Conservation (phyloP, 2,797 vertebrate species). For the Sebastolobus altivelis region DNA sequence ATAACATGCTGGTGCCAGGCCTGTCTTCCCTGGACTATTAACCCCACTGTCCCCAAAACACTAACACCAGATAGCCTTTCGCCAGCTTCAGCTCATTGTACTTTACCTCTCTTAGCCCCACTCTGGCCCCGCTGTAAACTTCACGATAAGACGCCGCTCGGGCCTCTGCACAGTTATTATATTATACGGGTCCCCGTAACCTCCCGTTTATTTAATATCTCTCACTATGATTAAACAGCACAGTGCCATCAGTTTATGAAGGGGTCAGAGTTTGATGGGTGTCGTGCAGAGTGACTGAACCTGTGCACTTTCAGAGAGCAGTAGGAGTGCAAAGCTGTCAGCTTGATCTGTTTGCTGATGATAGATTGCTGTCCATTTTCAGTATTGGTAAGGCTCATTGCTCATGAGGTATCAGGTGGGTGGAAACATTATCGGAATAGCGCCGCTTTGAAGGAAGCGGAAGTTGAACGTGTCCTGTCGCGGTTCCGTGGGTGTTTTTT, state of each 20-base stretch:
- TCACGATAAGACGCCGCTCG: slow-evolving; percentile 36
- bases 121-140: slow-evolving; percentile 44
- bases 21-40: slow-evolving; percentile 96
- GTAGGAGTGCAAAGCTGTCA: slow-evolving; percentile 62
- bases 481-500: slow-evolving; percentile 71
- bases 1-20: slow-evolving; percentile 94
- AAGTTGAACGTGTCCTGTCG: slow-evolving; percentile 67
- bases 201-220: slow-evolving; percentile 48
- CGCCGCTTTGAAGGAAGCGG: slow-evolving; percentile 62
- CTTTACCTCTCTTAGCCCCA: slow-evolving; percentile 34
- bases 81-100: slow-evolving; percentile 29
- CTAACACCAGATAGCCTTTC: slow-evolving; percentile 65
- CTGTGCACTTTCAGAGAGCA: slow-evolving; percentile 64
- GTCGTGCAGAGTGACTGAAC: slow-evolving; percentile 59
- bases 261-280: slow-evolving; percentile 63
- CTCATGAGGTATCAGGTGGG: slow-evolving; percentile 76
- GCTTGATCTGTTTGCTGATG: slow-evolving; percentile 58
- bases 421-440: slow-evolving; percentile 82
- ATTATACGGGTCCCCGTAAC: slow-evolving; percentile 35
- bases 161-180: slow-evolving; percentile 26
- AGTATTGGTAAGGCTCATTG: slow-evolving; percentile 74
- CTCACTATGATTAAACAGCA: slow-evolving; percentile 44
- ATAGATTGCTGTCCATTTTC: slow-evolving; percentile 80
- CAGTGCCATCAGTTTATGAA: slow-evolving; percentile 52
- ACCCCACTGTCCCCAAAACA: slow-evolving; percentile 85